Conservation (phyloP, 1,140 invertebrate genomes). For the Drosophila saltans region DNA sequence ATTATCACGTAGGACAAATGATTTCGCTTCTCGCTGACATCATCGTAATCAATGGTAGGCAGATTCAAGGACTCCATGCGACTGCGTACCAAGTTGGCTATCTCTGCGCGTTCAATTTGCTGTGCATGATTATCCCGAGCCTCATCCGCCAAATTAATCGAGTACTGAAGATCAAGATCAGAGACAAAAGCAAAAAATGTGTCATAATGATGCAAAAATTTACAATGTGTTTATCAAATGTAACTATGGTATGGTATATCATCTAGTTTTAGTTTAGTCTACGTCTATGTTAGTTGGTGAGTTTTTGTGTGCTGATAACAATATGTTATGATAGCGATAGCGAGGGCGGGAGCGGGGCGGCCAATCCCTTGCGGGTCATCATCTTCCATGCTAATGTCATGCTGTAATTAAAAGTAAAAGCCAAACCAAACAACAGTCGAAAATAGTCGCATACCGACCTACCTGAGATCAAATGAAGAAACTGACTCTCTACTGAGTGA, state of each 20-base stretch:
- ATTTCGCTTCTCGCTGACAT: slow-evolving; percentile 95
- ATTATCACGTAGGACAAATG: slow-evolving; percentile 98
- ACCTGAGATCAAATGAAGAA: slow-evolving; percentile 26
- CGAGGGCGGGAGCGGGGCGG: slow-evolving; percentile 13
- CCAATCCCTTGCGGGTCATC: slow-evolving; percentile 35
- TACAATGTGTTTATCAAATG: too few species aligned
- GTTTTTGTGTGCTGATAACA: slow-evolving; percentile 35
- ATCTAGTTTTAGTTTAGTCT: not conserved
- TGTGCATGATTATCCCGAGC: slow-evolving; percentile 93
- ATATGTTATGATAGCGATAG: slow-evolving; percentile 31
- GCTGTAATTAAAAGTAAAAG: slow-evolving; percentile 20
- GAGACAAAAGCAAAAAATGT: not conserved
- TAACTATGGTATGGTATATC: too few species aligned
- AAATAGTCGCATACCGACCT: slow-evolving; percentile 30
- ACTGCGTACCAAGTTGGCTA: slow-evolving; percentile 95
- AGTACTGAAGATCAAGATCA: slow-evolving; percentile 88
- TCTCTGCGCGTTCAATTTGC: slow-evolving; percentile 96
- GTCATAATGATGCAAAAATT: not conserved
- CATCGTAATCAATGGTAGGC: slow-evolving; percentile 94
- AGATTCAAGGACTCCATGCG: slow-evolving; percentile 96
- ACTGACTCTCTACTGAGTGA: not conserved
- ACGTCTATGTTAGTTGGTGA: slow-evolving; percentile 15
- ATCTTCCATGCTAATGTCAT: slow-evolving; percentile 41
- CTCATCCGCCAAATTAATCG: slow-evolving; percentile 91
- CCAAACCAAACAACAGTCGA: slow-evolving; percentile 29